A percentile compares a stretch with the other conserved stretches of the same genome.
Evolutionary conservation across 1,140 invertebrate genomes (phyloP).

Genomic region (Oreohelix idahoensis): DNA sequence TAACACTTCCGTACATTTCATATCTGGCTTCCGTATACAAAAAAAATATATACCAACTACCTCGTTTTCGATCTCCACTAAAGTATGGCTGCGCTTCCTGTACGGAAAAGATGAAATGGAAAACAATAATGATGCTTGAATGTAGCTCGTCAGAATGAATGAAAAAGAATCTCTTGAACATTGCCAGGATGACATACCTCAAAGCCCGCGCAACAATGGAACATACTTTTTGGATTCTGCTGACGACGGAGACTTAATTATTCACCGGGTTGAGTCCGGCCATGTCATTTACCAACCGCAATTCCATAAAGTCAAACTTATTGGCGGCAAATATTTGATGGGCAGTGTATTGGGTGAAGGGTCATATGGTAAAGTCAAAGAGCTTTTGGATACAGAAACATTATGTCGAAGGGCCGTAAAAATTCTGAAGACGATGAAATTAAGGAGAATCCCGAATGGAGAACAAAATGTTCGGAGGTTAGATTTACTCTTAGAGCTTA

Average conservation of each 20-base stretch:
- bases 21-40: too few relatives aligned
- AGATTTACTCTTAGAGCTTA: too few relatives aligned
- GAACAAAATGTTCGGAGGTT: conserved; percentile 96
- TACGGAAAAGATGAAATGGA: conserved; percentile 1
- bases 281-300: conserved; percentile 95
- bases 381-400: conserved; percentile 93
- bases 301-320: conserved; percentile 88
- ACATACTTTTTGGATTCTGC: conserved; percentile 58
- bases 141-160: conserved; percentile 12
- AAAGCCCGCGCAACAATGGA: not conserved
- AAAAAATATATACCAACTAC: not conserved
- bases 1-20: too few relatives aligned
- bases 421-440: conserved; percentile 93
- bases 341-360: conserved; percentile 97
- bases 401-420: conserved; percentile 81
- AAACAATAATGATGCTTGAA: not conserved
- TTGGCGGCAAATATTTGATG: conserved; percentile 91
- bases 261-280: conserved; percentile 93
- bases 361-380: conserved; percentile 96
- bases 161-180: conserved; percentile 31
- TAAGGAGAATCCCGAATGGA: conserved; percentile 96
- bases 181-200: conserved; percentile 40
- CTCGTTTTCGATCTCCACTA: not conserved
- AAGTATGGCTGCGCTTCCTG: conserved; percentile 29
- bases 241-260: conserved; percentile 81